Evolutionary conservation across 2,113 vertebrate species (phyloP).

Genomic region (Holacanthus passer): DNA sequence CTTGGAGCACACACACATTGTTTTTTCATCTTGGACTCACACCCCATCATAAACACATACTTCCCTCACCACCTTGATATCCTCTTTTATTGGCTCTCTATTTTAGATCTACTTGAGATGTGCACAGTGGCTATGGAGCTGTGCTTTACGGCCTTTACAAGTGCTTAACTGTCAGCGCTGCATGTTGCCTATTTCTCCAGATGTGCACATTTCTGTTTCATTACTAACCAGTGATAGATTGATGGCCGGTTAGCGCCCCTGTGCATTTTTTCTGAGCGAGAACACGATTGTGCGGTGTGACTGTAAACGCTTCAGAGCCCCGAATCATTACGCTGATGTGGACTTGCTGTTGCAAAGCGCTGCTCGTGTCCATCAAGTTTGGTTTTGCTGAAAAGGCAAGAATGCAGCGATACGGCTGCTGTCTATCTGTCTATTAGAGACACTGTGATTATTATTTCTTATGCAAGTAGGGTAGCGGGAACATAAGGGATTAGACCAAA

Average conservation of each 20-base stretch:
- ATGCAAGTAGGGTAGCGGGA: no score
- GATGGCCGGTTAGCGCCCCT: constrained; percentile 18
- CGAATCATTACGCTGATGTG: constrained; percentile 29
- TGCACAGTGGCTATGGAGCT: not conserved
- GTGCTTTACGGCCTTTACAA: constrained; percentile 49
- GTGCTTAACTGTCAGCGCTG: constrained; percentile 34
- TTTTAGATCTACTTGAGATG: constrained; percentile 39
- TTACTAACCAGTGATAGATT: constrained; percentile 54
- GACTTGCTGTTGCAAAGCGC: constrained; percentile 2
- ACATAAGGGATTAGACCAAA: no score
- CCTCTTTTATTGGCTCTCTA: constrained; percentile 36
- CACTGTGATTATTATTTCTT: no score
- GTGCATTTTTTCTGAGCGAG: constrained; percentile 33
- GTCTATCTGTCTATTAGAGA: no score
- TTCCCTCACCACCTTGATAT: constrained; percentile 1
- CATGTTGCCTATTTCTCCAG: constrained; percentile 34
- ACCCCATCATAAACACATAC: constrained; percentile 26
- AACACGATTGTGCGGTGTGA: constrained; percentile 29
- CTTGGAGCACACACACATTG: not conserved
- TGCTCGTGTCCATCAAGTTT: constrained; percentile 16
- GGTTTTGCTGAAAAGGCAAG: constrained; percentile 29
- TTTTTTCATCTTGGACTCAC: constrained; percentile 1
- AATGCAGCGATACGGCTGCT: not conserved
- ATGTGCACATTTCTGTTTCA: constrained; percentile 53
- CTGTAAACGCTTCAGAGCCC: constrained; percentile 24